Percentiles rank a stretch among this genome's conserved stretches.
Conservation (phyloP, 2,888 invertebrate species). For the Drosophila trichaetosa region DNA sequence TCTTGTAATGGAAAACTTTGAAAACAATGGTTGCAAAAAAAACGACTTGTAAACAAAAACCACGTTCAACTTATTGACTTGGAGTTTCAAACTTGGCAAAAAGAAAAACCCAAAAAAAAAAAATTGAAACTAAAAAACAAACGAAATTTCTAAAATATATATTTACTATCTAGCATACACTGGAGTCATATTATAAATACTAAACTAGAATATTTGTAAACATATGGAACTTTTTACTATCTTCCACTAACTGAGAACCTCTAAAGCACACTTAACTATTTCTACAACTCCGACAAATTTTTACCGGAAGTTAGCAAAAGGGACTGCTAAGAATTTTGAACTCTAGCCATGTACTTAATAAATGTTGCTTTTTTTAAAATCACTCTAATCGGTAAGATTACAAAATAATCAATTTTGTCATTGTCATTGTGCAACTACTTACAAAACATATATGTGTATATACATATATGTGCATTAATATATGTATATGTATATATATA, state of each 20-base stretch:
- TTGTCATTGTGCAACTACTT: conserved; percentile 48
- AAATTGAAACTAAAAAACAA: conserved; percentile 2
- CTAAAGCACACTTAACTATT: conserved; percentile 26
- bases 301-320: conserved; percentile 36
- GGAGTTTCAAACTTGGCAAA: conserved; percentile 69
- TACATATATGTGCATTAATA: conserved; percentile 11
- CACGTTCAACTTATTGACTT: conserved; percentile 60
- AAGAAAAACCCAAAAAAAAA: conserved; percentile 27
- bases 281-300: conserved; percentile 49
- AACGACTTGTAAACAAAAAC: conserved; percentile 40
- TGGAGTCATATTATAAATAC: conserved; percentile 51
- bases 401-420: conserved; percentile 29
- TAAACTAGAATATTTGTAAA: conserved; percentile 45
- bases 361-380: conserved; percentile 16
- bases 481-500: conserved; percentile 13
- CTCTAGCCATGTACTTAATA: conserved; percentile 15
- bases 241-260: conserved; percentile 8
- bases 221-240: conserved; percentile 51
- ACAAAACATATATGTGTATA: conserved; percentile 1
- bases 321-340: conserved; percentile 28
- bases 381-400: conserved; percentile 25
- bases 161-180: conserved; percentile 35
- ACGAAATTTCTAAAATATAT: conserved; percentile 23
- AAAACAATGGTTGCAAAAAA: conserved; percentile 31
- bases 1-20: conserved; percentile 52